A percentile compares a stretch with the other conserved stretches of the same genome.
Evolutionary conservation across 2,797 vertebrate species (phyloP).

Genomic region (Gouania willdenowi): DNA sequence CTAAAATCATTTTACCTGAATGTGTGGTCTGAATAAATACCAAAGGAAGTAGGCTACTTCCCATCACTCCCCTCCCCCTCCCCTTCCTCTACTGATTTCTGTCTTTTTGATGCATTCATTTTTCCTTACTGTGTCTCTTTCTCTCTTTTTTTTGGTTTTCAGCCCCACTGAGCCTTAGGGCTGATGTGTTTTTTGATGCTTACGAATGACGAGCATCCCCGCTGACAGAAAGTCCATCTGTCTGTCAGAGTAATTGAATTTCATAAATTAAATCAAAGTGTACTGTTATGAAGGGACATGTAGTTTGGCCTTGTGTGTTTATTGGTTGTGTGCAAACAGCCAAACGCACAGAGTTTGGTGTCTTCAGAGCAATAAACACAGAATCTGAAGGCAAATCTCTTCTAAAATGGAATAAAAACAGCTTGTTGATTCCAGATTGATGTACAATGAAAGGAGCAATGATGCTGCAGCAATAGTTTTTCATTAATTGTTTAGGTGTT

Average conservation of each 20-base stretch:
- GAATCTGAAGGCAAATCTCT: constrained; percentile 32
- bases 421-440: constrained; percentile 35
- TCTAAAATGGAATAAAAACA: constrained; percentile 35
- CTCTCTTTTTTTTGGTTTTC: constrained; percentile 44
- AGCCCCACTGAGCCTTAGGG: constrained; percentile 47
- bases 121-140: not conserved
- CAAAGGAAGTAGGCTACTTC: no score
- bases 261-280: constrained; percentile 74
- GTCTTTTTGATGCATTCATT: no score
- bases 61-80: constrained; percentile 3
- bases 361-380: constrained; percentile 34
- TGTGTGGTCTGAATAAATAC: no score
- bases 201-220: constrained; percentile 65
- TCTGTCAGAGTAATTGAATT: constrained; percentile 79
- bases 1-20: no score
- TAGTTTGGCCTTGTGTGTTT: constrained; percentile 38
- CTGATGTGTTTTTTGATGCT: constrained; percentile 66
- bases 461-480: constrained; percentile 20
- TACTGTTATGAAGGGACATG: constrained; percentile 66
- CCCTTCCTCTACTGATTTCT: no score
- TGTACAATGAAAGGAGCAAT: constrained; percentile 22
- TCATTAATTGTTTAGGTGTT: constrained; percentile 24
- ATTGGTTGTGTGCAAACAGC: constrained; percentile 14
- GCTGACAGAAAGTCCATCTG: constrained; percentile 67
- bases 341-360: constrained; percentile 19